A percentile compares a stretch with the other conserved stretches of the same genome.
phyloP scores from a whole-genome alignment of 2,113 vertebrate genomes.

The Danio rerio region GRCz12tu NC_133191.1:20113501-20114000 shows the following conservation, averaged over 20 bases:
- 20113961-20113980: background rate
- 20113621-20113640: background rate
- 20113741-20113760: constrained; percentile 59
- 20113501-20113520: too few relatives aligned
- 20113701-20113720: constrained; percentile 73
- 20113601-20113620: too few relatives aligned
- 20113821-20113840: constrained; percentile 69
- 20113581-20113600: too few relatives aligned
- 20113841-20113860: constrained; percentile 66
- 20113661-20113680: constrained; percentile 16
- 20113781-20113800: constrained; percentile 57
- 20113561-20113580: too few relatives aligned
- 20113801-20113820: constrained; percentile 63
- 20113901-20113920: constrained; percentile 34
- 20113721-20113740: constrained; percentile 69
- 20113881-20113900: constrained; percentile 73
- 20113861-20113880: constrained; percentile 71
- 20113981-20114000: constrained; percentile 17
- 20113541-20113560: too few relatives aligned
- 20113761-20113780: constrained; percentile 64
- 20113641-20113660: constrained; percentile 5
- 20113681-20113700: constrained; percentile 67
- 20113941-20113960: constrained; percentile 34
- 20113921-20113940: constrained; percentile 46
- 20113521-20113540: too few relatives aligned